Percentiles rank a stretch among this genome's conserved stretches.
Conservation (phyloP, 2,888 invertebrate genomes). For the Hipparchia sbordonii region DNA sequence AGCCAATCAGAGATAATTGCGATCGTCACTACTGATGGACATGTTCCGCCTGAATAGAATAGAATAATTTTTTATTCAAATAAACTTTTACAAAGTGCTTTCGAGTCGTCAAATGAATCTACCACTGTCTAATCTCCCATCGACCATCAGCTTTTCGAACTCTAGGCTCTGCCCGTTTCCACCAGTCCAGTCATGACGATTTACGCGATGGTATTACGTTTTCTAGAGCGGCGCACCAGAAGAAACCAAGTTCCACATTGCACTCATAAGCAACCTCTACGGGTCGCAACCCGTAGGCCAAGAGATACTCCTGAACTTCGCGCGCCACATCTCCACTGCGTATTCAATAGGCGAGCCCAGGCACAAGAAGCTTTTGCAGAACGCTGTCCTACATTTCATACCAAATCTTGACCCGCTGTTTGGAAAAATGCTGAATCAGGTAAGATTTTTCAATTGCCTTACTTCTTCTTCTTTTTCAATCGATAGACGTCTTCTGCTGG, state of each 20-base stretch:
- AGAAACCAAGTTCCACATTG: constrained; percentile 91
- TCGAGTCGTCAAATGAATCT: too few species aligned
- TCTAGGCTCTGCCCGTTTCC: too few species aligned
- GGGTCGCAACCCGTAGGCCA: constrained; percentile 92
- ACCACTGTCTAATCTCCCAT: too few species aligned
- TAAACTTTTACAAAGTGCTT: too few species aligned
- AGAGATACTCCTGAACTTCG: constrained; percentile 91
- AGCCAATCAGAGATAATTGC: too few species aligned
- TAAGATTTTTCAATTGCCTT: background rate
- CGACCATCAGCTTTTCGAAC: too few species aligned
- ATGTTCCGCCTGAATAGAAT: too few species aligned
- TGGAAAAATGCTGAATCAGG: constrained; percentile 56
- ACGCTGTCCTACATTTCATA: constrained; percentile 90
- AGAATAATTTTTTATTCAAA: too few species aligned
- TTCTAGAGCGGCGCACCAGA: constrained; percentile 89
- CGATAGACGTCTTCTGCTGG: too few species aligned
- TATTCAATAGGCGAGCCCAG: constrained; percentile 86
- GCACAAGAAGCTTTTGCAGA: constrained; percentile 85
- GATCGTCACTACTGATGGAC: too few species aligned
- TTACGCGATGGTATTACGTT: background rate
- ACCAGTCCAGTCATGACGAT: too few species aligned
- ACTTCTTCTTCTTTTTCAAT: too few species aligned
- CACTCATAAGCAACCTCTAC: constrained; percentile 92
- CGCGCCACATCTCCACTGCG: constrained; percentile 90
- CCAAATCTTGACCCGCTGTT: constrained; percentile 81